These are phyloP conservation scores for Hippocampus abdominalis DNA, from an alignment of 2,113 vertebrate species.

Conservation along the genomic window DNA sequence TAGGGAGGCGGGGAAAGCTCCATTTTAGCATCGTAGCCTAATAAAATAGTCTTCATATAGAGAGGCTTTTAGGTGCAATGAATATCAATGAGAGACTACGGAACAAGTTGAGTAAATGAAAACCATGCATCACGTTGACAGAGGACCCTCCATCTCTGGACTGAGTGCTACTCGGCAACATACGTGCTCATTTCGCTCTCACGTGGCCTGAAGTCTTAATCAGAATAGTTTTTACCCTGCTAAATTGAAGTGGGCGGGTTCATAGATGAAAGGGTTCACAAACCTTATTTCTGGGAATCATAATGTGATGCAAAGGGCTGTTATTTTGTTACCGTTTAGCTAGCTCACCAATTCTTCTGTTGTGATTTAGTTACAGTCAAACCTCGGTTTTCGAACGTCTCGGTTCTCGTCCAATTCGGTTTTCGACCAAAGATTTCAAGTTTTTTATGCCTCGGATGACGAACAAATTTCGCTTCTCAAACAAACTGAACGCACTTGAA, in stretches of 20 bases:
- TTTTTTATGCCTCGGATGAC: too few species aligned
- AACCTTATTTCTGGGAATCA: background rate
- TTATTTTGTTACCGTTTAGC: too few species aligned
- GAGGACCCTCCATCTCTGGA: slow-evolving; percentile 53
- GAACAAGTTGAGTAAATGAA: slow-evolving; percentile 55
- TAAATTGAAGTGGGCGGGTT: background rate
- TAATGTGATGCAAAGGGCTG: background rate
- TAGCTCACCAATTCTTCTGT: too few species aligned
- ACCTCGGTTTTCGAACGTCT: too few species aligned
- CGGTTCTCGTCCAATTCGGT: too few species aligned
- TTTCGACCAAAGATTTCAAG: too few species aligned
- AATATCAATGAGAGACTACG: slow-evolving; percentile 56
- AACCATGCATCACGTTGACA: slow-evolving; percentile 57
- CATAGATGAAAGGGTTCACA: background rate
- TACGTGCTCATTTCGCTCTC: slow-evolving; percentile 19
- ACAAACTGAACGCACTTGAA: too few species aligned
- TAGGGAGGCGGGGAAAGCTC: slow-evolving; percentile 35
- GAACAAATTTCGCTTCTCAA: too few species aligned
- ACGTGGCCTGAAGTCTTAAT: slow-evolving; percentile 6
- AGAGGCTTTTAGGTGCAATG: slow-evolving; percentile 58
- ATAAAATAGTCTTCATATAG: slow-evolving; percentile 56
- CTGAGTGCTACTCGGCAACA: slow-evolving; percentile 43
- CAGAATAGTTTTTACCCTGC: background rate
- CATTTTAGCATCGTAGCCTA: slow-evolving; percentile 37
- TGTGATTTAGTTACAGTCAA: too few species aligned